Percentiles rank a stretch among this genome's conserved stretches.
Evolutionary conservation across 2,888 invertebrate genomes (phyloP).

Genomic region (Euzophera pinguis): DNA sequence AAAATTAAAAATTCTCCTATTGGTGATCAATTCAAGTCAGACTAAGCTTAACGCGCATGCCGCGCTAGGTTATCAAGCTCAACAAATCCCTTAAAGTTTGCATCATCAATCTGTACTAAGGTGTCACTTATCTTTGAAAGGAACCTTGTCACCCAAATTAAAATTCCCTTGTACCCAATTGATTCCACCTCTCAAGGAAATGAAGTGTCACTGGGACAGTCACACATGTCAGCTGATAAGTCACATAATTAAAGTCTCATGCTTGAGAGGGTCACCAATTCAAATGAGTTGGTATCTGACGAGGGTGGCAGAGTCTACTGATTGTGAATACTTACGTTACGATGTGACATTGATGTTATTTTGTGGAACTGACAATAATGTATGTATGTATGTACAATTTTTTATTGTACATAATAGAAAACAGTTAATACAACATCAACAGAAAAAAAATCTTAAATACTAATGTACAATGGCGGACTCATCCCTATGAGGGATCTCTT

Average conservation of each 20-base stretch:
- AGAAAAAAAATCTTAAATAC: no score
- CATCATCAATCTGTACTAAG: no score
- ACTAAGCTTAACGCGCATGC: no score
- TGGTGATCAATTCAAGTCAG: no score
- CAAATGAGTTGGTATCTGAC: conserved; percentile 14
- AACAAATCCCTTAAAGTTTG: no score
- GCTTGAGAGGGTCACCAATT: conserved; percentile 3
- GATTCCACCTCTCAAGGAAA: conserved; percentile 5
- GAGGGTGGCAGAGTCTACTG: conserved; percentile 8
- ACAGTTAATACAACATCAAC: no score
- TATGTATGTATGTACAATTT: not conserved
- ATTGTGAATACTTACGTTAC: conserved; percentile 1
- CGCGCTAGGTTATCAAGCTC: no score
- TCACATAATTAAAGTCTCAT: not conserved
- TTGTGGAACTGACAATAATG: not conserved
- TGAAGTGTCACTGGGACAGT: conserved; percentile 1
- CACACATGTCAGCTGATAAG: conserved; percentile 1
- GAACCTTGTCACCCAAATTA: not conserved
- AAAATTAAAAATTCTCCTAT: no score
- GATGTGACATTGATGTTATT: not conserved
- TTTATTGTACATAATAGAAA: no score
- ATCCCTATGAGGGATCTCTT: no score
- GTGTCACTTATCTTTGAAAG: no score
- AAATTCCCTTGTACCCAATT: not conserved
- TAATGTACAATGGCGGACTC: no score